Percentiles rank a stretch among this genome's conserved stretches.
These are phyloP conservation scores for Eupithecia exiguata DNA, from an alignment of 2,888 invertebrate species.

Conservation along the genomic window DNA sequence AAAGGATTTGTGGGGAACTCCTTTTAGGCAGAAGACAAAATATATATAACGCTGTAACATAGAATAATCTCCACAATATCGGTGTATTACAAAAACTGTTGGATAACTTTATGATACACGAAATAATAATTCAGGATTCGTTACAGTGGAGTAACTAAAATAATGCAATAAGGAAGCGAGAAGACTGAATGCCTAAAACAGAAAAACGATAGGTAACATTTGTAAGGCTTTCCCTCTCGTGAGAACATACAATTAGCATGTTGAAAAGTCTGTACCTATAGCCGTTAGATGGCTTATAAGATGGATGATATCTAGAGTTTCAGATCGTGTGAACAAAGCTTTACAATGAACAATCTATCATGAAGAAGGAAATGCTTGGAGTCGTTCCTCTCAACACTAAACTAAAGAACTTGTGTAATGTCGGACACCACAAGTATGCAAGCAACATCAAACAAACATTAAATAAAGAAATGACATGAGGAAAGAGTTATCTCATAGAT, in stretches of 20 bases:
- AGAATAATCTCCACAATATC: not conserved
- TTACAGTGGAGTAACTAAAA: slow-evolving; percentile 4
- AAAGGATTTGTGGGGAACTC: too few relatives aligned
- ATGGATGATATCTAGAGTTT: slow-evolving; percentile 56
- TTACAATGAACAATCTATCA: slow-evolving; percentile 43
- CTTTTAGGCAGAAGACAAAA: too few relatives aligned
- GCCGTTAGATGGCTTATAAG: slow-evolving; percentile 60
- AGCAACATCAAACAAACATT: not conserved
- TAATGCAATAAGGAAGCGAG: slow-evolving; percentile 25
- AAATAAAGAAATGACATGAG: slow-evolving; percentile 12
- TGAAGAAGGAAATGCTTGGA: slow-evolving; percentile 20
- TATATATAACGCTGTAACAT: not conserved
- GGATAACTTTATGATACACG: slow-evolving; percentile 13
- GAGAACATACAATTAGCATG: slow-evolving; percentile 58
- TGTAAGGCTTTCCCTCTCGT: slow-evolving; percentile 53
- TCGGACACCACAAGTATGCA: not conserved
- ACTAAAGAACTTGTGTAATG: not conserved
- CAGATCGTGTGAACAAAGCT: slow-evolving; percentile 65
- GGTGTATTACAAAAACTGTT: slow-evolving; percentile 4
- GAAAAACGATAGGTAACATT: slow-evolving; percentile 4
- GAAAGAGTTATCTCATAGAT: slow-evolving; percentile 30
- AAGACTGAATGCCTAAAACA: slow-evolving; percentile 15
- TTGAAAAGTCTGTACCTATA: slow-evolving; percentile 38
- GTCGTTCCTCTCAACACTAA: slow-evolving; percentile 8
- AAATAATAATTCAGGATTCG: slow-evolving; percentile 14